Evolutionary conservation across 2,797 vertebrate genomes (phyloP).

Genomic region (Gallinago stenura): DNA sequence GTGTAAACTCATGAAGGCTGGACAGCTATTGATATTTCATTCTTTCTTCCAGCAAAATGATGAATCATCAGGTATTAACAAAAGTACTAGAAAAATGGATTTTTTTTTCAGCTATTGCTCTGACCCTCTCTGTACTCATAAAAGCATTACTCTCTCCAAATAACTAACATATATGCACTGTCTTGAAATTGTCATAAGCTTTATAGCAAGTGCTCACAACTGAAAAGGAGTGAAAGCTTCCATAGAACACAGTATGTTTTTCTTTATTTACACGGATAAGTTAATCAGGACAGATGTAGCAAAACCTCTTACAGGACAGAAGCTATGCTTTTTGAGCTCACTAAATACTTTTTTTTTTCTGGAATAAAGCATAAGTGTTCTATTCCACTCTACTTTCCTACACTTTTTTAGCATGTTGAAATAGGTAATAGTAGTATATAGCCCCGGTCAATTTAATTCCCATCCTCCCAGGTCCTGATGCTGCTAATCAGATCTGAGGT

Average conservation of each 20-base stretch:
- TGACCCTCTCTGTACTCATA: neutral
- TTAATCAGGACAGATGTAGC: neutral
- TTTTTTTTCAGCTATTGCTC: neutral
- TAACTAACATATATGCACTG: neutral
- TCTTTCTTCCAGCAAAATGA: neutral
- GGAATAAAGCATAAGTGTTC: neutral
- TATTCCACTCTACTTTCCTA: neutral
- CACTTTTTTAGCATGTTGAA: neutral
- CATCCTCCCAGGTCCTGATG: neutral
- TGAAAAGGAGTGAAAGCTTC: neutral
- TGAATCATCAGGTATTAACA: neutral
- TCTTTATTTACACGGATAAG: neutral
- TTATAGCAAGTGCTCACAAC: neutral
- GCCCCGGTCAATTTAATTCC: neutral
- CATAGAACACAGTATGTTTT: neutral
- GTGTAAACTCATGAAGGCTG: neutral
- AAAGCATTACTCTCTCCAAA: neutral
- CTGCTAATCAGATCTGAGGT: neutral
- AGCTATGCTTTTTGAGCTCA: neutral
- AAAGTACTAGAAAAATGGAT: neutral
- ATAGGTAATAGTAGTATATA: neutral
- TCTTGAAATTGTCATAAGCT: neutral
- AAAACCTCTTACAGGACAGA: neutral
- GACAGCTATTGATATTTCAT: neutral
- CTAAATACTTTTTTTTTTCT: neutral